A percentile compares a stretch with the other conserved stretches of the same genome.
phyloP scores from a whole-genome alignment of 1,140 invertebrate genomes.

The Glossosoma conforme region DNA sequence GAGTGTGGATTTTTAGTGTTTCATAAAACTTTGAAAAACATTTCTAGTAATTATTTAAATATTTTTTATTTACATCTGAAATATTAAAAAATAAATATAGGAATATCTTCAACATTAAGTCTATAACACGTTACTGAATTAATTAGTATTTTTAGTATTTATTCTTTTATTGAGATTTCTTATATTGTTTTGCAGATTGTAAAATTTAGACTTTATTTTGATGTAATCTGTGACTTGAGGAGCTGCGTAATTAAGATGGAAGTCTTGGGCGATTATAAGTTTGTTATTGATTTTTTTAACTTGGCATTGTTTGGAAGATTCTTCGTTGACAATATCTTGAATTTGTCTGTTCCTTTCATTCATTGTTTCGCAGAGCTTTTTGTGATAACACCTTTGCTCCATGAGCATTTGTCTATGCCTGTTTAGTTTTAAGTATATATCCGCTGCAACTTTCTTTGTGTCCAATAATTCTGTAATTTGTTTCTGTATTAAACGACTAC shows the following conservation, averaged over 20 bases:
- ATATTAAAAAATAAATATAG: no score
- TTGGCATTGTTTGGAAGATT: background rate
- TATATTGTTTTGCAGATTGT: conserved; percentile 38
- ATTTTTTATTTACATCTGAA: no score
- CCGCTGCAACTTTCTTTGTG: conserved; percentile 48
- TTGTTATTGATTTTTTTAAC: conserved; percentile 9
- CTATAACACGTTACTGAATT: no score
- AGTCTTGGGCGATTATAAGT: conserved; percentile 17
- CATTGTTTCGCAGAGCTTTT: conserved; percentile 36
- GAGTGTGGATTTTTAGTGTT: no score
- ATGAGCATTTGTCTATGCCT: conserved; percentile 46
- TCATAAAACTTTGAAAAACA: no score
- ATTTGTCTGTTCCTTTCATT: conserved; percentile 7
- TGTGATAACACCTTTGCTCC: conserved; percentile 41
- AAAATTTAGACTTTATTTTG: conserved; percentile 44
- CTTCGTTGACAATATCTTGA: background rate
- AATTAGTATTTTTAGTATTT: background rate
- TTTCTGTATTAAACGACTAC: conserved; percentile 41
- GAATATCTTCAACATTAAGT: no score
- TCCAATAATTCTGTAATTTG: conserved; percentile 44
- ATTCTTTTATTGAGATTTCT: conserved; percentile 5
- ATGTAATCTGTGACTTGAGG: conserved; percentile 55
- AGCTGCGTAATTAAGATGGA: conserved; percentile 42
- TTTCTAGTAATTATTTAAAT: no score
- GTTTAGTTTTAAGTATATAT: conserved; percentile 45